Percentiles rank a stretch among this genome's conserved stretches.
These are phyloP conservation scores for Buphagus erythrorhynchus DNA, from an alignment of 2,797 vertebrate species.

Conservation along the genomic window DNA sequence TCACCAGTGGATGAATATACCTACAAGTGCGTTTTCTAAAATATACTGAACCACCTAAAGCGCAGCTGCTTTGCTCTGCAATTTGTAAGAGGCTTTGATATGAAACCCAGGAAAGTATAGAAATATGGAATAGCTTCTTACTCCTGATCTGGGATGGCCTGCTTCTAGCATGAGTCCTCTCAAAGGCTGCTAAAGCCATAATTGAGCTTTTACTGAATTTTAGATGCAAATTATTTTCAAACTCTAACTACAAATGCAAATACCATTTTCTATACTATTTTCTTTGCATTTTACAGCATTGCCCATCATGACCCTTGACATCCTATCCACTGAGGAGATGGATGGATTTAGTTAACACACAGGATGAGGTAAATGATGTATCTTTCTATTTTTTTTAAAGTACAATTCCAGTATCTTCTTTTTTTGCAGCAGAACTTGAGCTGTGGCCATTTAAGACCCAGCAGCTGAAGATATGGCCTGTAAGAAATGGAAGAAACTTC, in stretches of 20 bases:
- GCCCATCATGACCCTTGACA: background rate
- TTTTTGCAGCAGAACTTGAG: background rate
- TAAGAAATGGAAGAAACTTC: background rate
- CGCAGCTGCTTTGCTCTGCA: background rate
- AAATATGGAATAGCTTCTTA: background rate
- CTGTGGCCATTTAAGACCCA: background rate
- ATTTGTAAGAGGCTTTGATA: background rate
- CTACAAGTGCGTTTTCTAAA: background rate
- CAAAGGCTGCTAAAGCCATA: background rate
- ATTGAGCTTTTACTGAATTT: background rate
- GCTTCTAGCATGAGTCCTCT: background rate
- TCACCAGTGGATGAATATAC: background rate
- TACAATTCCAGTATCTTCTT: background rate
- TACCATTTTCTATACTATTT: background rate
- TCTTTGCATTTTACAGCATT: background rate
- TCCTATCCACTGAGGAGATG: rapidly evolving
- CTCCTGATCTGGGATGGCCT: background rate
- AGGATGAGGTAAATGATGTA: background rate
- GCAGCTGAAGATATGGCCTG: background rate
- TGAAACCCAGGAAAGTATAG: background rate
- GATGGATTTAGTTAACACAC: background rate
- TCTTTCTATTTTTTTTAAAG: background rate
- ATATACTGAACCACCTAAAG: background rate
- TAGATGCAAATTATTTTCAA: background rate
- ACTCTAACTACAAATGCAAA: background rate